Evolutionary conservation across 2,888 invertebrate genomes (phyloP), one percentile per base, ranked within the genome.

Genomic region (Erebia ligea): DNA sequence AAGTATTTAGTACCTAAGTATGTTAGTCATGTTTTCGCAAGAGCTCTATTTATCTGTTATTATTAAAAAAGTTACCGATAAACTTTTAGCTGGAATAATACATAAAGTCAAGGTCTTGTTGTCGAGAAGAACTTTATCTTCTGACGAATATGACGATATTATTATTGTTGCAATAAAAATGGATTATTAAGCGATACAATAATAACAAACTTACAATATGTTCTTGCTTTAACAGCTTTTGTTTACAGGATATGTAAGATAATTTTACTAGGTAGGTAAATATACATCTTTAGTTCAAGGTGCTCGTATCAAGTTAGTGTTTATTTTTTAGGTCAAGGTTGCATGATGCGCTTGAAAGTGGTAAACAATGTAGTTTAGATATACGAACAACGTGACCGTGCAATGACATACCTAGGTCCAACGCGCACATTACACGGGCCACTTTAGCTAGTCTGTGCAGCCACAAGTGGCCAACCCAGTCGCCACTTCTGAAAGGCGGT

Each of bases 281-380:
- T 75, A 73, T 76, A 76, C 75, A 73, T 76, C 72, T 77, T 76
- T 74, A 66, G 76, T 75, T 75, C 79, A 79, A 78, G 78, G 79
- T 72, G 70, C 11, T 71, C 25, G 58, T 78, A 77, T 78, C 76
- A 79, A 80, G 76, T 77, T 77, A 76, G 77, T 82, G 67, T 77
- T 83, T 73, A 69, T 68, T 57, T 77, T 82, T 84, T 82, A 78
- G 84, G 88, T 84, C 88, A 89, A 88, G 89, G 88, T 74, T 70
- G 63, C 74, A 76, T 79, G 80, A 85, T 83, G 81, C 83, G 86
- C 86, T 86, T 79, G 81, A 86, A 86, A 85, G 82, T 76, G 79
- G 74, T 78, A 84, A 86, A 88, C 88, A 84, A 80, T 86, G 83
- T 84, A 70, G 74, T 74, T 65, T 75, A 79, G 77, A 85, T 83